Evolutionary conservation across 1,140 invertebrate species (phyloP).

Genomic region (Heliconius himera): DNA sequence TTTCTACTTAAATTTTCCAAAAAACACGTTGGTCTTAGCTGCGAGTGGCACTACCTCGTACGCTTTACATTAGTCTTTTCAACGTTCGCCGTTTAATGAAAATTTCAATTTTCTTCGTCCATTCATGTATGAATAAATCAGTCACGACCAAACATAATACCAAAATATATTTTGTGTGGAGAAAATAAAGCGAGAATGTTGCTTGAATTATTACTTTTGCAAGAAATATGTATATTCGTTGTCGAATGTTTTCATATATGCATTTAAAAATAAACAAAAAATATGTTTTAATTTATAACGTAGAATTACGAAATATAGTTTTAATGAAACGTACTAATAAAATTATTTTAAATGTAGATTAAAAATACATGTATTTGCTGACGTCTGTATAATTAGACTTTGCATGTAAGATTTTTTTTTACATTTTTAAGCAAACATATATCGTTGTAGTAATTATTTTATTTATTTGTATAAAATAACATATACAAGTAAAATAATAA

Average conservation of each 20-base stretch:
- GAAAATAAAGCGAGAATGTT: conserved; percentile 30
- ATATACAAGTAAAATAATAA: no score
- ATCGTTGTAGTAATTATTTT: no score
- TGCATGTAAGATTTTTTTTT: no score
- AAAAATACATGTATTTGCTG: no score
- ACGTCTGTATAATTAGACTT: no score
- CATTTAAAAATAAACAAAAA: not conserved
- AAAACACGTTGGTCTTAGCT: conserved; percentile 7
- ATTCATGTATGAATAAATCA: conserved; percentile 43
- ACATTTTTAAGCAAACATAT: no score
- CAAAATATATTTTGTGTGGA: conserved; percentile 35
- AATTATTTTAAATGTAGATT: no score
- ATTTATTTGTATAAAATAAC: no score
- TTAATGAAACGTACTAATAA: no score
- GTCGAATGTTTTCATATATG: not conserved
- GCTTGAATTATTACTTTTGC: conserved; percentile 25
- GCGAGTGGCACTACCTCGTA: conserved; percentile 47
- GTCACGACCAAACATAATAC: conserved; percentile 38
- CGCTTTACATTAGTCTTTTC: conserved; percentile 46
- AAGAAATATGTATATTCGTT: not conserved
- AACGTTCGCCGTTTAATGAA: conserved; percentile 41
- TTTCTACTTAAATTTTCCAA: not conserved
- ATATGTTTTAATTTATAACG: not conserved
- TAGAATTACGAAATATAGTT: not conserved
- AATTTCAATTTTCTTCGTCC: conserved; percentile 46